phyloP scores from a whole-genome alignment of 2,113 vertebrate genomes.

The Mesembrinibis cayennensis region DNA sequence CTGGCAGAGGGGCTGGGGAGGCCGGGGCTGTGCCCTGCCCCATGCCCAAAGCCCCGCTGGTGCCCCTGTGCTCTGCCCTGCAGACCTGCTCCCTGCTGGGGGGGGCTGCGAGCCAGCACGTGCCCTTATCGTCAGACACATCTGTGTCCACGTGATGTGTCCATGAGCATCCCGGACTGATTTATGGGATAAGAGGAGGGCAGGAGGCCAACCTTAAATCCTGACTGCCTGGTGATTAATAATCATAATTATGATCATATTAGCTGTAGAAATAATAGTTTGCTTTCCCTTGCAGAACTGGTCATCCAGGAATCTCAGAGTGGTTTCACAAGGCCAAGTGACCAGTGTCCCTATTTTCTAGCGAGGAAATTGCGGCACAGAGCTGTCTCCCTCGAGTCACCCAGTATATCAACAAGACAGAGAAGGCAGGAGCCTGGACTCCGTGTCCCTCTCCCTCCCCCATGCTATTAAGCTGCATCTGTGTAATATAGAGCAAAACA shows the following conservation, averaged over 20 bases:
- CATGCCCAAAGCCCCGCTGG: accelerated
- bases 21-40: accelerated
- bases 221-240: constrained; percentile 58
- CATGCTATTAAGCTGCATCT: constrained; percentile 68
- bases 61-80: accelerated
- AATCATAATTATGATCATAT: constrained; percentile 59
- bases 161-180: background rate
- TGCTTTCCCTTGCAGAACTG: constrained; percentile 29
- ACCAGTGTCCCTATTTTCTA: constrained; percentile 20
- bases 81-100: accelerated
- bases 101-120: background rate
- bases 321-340: background rate
- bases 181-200: constrained; percentile 59
- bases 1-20: background rate
- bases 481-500: constrained; percentile 65
- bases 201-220: constrained; percentile 62
- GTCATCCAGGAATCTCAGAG: constrained; percentile 27
- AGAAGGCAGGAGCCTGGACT: constrained; percentile 54
- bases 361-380: constrained; percentile 18
- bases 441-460: constrained; percentile 61
- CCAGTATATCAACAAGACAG: constrained; percentile 54
- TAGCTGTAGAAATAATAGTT: constrained; percentile 27
- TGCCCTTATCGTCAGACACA: background rate
- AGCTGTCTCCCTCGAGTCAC: constrained; percentile 54
- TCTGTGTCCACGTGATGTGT: background rate